Base-by-base conservation (phyloP, 2,797 vertebrate species). In the Mus spretus region DNA sequence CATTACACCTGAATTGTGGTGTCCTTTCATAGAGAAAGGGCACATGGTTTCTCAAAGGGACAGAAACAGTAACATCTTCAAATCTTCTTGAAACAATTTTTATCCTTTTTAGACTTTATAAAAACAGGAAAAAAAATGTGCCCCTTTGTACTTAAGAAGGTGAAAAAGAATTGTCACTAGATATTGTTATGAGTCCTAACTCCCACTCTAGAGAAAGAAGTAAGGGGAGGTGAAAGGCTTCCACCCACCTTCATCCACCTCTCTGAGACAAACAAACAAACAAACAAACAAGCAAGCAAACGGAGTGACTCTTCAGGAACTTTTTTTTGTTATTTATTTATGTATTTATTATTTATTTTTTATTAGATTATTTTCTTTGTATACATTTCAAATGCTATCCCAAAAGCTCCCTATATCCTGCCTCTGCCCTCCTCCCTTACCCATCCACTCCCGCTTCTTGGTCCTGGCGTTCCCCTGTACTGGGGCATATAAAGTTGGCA, bases 121-220 rank as follows among this genome's bases (percentile, higher is more conserved):
- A 50, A 96, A 94, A 53, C 47, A 72, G 78, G 34, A 40, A 40
- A 12, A 89, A 89, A 47, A 95, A 67, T 10, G 1, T 93, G 90
- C 40, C 57, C 59, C 5, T 95, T 93, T 91, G 20, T 78, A 63
- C 84, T 90, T 14, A 75, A 92, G 90, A 93, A 93, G 9, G n/a
- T 19, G 26, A 83, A 93, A 95, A 92, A 87, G 31, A 81, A 77
- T 90, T 67, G 13, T 81, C 12, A 26, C 59, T 31, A 1, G 59
- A 28, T 81, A 26, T 55, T 82, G 34, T 90, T 81, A 83, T 4
- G 40, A 28, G 4, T n/a, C 47, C 34, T 40, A 65, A 65, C 34
- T 37, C 81, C 22, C 94, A 59, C 44, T 13, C 11, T 50, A 84
- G 28, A 93, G 14, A 82, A 93, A 75, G n/a, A 65, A 78, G 61